A percentile compares a stretch with the other conserved stretches of the same genome.
These are phyloP conservation scores for Pseudonaja textilis DNA, from an alignment of 2,113 vertebrate genomes.

Conservation along the genomic window DNA sequence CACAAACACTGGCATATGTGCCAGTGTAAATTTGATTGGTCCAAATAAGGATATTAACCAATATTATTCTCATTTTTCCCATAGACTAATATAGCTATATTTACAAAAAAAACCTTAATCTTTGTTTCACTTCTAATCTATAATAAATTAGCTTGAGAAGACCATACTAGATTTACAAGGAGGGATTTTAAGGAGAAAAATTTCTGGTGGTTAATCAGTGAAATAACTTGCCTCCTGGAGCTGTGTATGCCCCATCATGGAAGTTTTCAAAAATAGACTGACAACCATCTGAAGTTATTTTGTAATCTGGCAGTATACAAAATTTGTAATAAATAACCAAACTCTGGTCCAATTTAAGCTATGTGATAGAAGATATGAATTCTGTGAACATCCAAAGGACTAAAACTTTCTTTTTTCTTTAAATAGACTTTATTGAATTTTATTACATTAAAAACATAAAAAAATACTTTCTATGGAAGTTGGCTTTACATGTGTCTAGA, in stretches of 20 bases:
- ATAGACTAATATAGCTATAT: not conserved
- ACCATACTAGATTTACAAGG: not conserved
- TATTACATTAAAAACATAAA: too few species aligned
- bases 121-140: not conserved
- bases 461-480: not conserved
- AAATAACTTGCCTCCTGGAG: too few species aligned
- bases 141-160: not conserved
- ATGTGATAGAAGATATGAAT: not conserved
- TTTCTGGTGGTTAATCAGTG: too few species aligned
- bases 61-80: not conserved
- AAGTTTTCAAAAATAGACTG: too few species aligned
- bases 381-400: not conserved
- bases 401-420: not conserved
- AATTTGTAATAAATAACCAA: not conserved
- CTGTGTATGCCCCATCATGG: too few species aligned
- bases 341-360: not conserved
- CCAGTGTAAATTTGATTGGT: not conserved
- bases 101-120: not conserved
- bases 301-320: not conserved
- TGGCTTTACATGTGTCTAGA: not conserved
- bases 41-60: not conserved
- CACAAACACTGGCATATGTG: not conserved
- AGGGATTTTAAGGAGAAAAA: not conserved
- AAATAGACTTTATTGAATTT: too few species aligned
- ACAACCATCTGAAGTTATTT: not conserved